phyloP scores from a whole-genome alignment of 2,113 vertebrate genomes.

The Xenopus laevis region DNA sequence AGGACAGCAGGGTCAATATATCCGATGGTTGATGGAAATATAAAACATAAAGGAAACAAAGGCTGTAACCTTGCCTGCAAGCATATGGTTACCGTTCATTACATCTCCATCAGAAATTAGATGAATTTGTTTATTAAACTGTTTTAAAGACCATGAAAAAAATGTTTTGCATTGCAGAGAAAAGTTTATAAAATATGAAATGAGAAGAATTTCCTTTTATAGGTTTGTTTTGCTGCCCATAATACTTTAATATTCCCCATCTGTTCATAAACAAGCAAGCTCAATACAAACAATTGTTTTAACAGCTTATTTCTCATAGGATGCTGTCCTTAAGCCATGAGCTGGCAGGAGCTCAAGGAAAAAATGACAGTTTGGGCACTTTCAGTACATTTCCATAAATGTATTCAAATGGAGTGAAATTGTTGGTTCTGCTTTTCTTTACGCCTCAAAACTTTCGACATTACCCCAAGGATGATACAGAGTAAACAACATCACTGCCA shows the following conservation, averaged over 20 bases:
- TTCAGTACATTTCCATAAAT: conserved; percentile 60
- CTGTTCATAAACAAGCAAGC: conserved; percentile 52
- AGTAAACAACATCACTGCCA: conserved; percentile 52
- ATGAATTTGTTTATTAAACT: too few species aligned
- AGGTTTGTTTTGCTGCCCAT: conserved; percentile 47
- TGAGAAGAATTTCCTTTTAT: conserved; percentile 48
- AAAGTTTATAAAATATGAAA: conserved; percentile 10
- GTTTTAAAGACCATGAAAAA: too few species aligned
- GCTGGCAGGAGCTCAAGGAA: conserved; percentile 55
- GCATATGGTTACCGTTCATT: too few species aligned
- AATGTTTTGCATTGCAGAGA: background rate
- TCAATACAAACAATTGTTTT: conserved; percentile 51
- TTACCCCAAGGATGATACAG: conserved; percentile 52
- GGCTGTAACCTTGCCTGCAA: too few species aligned
- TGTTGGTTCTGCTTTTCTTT: conserved; percentile 52
- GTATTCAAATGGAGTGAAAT: conserved; percentile 52
- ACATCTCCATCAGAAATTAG: too few species aligned
- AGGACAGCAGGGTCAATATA: too few species aligned
- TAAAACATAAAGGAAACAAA: too few species aligned
- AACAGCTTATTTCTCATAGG: conserved; percentile 52
- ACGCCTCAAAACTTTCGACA: conserved; percentile 55
- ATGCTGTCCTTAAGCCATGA: conserved; percentile 56
- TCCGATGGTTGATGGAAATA: too few species aligned
- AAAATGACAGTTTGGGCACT: conserved; percentile 52
- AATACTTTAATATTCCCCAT: conserved; percentile 51